Evolutionary conservation across 2,113 vertebrate species (phyloP), one percentile per base, ranked within the genome.

Genomic region (Tamias sibiricus): DNA sequence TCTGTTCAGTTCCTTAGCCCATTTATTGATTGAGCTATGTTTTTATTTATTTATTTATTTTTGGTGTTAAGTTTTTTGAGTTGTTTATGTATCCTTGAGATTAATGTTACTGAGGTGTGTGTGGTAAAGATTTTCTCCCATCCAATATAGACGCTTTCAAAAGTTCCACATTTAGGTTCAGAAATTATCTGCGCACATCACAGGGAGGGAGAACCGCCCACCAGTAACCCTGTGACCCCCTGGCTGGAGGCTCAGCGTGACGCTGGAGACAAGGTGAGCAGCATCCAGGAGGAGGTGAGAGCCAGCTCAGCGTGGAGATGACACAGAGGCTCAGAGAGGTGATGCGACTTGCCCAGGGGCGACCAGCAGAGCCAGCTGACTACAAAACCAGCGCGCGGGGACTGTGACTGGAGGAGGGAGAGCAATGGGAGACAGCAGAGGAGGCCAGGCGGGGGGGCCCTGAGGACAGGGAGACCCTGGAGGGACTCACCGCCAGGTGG

Each of bases 91-190:
- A n/a, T n/a, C n/a, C n/a, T n/a, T n/a, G n/a, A n/a, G n/a, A n/a
- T n/a, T n/a, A n/a, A n/a, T n/a, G n/a, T n/a, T n/a, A n/a, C n/a
- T n/a, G n/a, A n/a, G n/a, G n/a, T n/a, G n/a, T n/a, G n/a, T n/a
- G n/a, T n/a, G n/a, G n/a, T n/a, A n/a, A n/a, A n/a, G n/a, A n/a
- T n/a, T n/a, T n/a, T n/a, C n/a, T n/a, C n/a, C n/a, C n/a, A n/a
- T n/a, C n/a, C n/a, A n/a, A n/a, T n/a, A n/a, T n/a, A n/a, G 92
- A 89, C 35, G 6, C 47, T 47, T 0, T 4, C 52, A 19, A 37
- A 91, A 79, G 90, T n/a, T 77, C 72, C 10, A 59, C 74, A 57
- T 66, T 95, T 87, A 35, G 47, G 26, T 16, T 96, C 62, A 42
- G 42, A 59, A 62, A n/a, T 44, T 7, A 40, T 42, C 86, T 24